Percentiles rank a stretch among this genome's conserved stretches.
Evolutionary conservation across 2,797 vertebrate species (phyloP).

Genomic region (Eleutherodactylus coqui): DNA sequence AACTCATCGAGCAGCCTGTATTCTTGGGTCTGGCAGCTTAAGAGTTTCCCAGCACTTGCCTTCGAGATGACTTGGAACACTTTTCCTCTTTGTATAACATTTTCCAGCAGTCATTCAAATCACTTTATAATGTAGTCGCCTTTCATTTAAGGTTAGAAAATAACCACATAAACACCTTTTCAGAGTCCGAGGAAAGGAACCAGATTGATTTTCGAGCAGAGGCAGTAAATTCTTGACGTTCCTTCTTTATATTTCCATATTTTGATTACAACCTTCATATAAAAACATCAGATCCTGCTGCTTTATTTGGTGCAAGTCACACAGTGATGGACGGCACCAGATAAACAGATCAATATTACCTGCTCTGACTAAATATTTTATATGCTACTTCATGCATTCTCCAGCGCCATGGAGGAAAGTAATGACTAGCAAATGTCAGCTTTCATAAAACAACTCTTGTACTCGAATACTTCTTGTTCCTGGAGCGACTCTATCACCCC

Average conservation of each 20-base stretch:
- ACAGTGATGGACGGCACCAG: conserved; percentile 47
- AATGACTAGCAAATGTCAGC: conserved; percentile 55
- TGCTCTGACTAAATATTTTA: conserved; percentile 60
- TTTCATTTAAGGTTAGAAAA: conserved; percentile 32
- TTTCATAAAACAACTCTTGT: conserved; percentile 54
- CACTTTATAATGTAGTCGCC: conserved; percentile 14
- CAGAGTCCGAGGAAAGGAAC: conserved; percentile 6
- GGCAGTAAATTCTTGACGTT: conserved; percentile 52
- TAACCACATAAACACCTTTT: conserved; percentile 42
- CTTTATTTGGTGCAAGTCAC: conserved; percentile 39
- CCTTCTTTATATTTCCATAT: conserved; percentile 58
- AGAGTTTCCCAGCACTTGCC: not conserved
- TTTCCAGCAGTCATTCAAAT: not conserved
- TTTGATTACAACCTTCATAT: conserved; percentile 57
- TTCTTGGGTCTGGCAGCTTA: no score
- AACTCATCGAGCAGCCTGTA: no score
- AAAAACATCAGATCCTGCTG: conserved; percentile 55
- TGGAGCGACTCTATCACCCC: not conserved
- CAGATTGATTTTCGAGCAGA: conserved; percentile 53
- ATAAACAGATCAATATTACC: conserved; percentile 62
- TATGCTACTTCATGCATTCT: conserved; percentile 34
- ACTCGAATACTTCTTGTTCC: conserved; percentile 37
- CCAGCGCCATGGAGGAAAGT: conserved; percentile 30
- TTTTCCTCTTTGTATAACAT: not conserved
- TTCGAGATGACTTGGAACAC: not conserved